Percentiles rank a stretch among this genome's conserved stretches.
phyloP scores from a whole-genome alignment of 2,888 invertebrate genomes.

The Cacoxenus indagator region DNA sequence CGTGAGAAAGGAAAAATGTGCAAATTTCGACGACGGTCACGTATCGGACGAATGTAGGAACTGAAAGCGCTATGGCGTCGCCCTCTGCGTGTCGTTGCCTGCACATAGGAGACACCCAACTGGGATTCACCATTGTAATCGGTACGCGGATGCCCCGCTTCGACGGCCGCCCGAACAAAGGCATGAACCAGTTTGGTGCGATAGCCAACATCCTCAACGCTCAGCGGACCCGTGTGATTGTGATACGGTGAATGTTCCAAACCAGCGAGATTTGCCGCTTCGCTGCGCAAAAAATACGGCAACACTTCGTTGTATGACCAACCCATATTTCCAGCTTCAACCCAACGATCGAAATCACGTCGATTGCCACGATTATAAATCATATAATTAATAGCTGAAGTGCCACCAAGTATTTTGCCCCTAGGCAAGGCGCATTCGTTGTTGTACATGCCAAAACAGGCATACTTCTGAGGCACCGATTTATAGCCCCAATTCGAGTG shows the following conservation, averaged over 20 bases:
- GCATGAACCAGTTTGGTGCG: conserved; percentile 72
- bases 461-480: conserved; percentile 76
- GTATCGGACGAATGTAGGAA: conserved; percentile 76
- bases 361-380: conserved; percentile 83
- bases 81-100: conserved; percentile 73
- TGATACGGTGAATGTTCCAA: conserved; percentile 71
- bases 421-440: conserved; percentile 72
- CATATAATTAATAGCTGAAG: conserved; percentile 74
- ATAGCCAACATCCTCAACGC: conserved; percentile 75
- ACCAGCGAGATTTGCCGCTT: conserved; percentile 62
- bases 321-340: conserved; percentile 50
- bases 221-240: conserved; percentile 75
- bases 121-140: conserved; percentile 79
- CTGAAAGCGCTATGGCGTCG: conserved; percentile 78
- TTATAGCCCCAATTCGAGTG: conserved; percentile 81
- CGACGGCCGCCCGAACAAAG: conserved; percentile 76
- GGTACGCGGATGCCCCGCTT: conserved; percentile 77
- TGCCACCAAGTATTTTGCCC: conserved; percentile 74
- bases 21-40: conserved; percentile 73
- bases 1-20: conserved; percentile 77
- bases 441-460: conserved; percentile 73
- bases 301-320: conserved; percentile 78
- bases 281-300: conserved; percentile 76
- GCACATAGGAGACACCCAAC: conserved; percentile 78
- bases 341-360: conserved; percentile 81